Base-by-base conservation (phyloP, 1,140 invertebrate genomes). In the Muscidifurax raptorellus region DNA sequence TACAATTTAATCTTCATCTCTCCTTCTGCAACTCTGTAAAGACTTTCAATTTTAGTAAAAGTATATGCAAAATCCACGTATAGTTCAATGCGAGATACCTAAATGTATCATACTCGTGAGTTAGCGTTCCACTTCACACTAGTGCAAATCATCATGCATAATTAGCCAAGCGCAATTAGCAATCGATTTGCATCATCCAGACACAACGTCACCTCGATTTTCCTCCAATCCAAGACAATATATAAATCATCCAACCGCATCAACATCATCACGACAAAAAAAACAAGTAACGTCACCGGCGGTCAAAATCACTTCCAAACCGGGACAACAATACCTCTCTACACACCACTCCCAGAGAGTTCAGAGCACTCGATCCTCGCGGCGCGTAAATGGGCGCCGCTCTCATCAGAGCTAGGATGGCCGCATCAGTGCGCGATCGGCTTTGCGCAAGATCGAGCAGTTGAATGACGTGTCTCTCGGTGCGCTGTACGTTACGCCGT, bases 391-490 rank as follows among this genome's bases (percentile, higher is more conserved):
- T n/a, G 36, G 10, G 30, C 22, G 30, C 30, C 1, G 1, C 28
- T 79, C 36, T n/a, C n/a, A n/a, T n/a, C n/a, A n/a, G n/a, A n/a
- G n/a, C n/a, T 40, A 36, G 28, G 25, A 25, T 9, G 32, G 40
- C 22, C 12, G 25, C 47, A 79, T 67, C 59, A 28, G 25, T 10
- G 7, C 66, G 59, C 79, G 80, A 82, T 25, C 25, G 12, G 36
- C 22, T 80, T 88, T 88, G 71, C 80, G 86, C 77, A 89, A 84
- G 67, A 78, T 15, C 59, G 75, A 59, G 66, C 86, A 86, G 59
- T 32, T 28, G 27, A 30, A 86, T 90, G 90, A 92, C 88, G 89
- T 90, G 88, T 90, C 82, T 80, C 80, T 84, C 71, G 47, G 52
- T 59, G 18, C 52, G 22, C 18, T 6, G 52, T 18, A 22, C 13